Conservation (phyloP, 2,797 vertebrate genomes). For the Myotis daubentonii region DNA sequence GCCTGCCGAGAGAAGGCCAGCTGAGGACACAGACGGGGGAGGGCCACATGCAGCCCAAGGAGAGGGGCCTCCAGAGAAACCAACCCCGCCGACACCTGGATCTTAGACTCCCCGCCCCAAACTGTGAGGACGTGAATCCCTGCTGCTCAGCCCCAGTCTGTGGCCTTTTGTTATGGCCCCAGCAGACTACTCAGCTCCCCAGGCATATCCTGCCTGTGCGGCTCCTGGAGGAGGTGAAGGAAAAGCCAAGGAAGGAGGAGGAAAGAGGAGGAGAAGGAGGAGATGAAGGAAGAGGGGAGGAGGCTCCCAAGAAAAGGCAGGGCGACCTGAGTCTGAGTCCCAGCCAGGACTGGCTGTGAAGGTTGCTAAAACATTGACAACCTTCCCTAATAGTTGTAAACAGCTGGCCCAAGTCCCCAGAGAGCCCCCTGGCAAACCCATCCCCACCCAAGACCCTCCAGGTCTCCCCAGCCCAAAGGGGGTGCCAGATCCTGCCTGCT, state of each 20-base stretch:
- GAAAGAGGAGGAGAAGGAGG: not conserved
- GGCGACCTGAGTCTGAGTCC: too few species aligned
- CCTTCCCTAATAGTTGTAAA: not conserved
- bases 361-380: not conserved
- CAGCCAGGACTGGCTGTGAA: not conserved
- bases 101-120: not conserved
- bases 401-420: not conserved
- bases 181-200: not conserved
- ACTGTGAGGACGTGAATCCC: too few species aligned
- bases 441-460: not conserved
- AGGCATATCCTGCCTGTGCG: not conserved
- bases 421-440: too few species aligned
- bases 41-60: not conserved
- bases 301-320: not conserved
- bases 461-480: not conserved
- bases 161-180: not conserved
- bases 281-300: not conserved
- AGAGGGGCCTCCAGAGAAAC: not conserved
- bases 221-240: not conserved
- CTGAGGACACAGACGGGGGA: not conserved
- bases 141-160: fast-evolving
- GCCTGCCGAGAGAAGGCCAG: not conserved
- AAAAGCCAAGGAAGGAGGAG: not conserved
- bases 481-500: not conserved
- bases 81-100: fast-evolving